Evolutionary conservation across 1,140 invertebrate species (phyloP).

Genomic region (Brachionus rubens): DNA sequence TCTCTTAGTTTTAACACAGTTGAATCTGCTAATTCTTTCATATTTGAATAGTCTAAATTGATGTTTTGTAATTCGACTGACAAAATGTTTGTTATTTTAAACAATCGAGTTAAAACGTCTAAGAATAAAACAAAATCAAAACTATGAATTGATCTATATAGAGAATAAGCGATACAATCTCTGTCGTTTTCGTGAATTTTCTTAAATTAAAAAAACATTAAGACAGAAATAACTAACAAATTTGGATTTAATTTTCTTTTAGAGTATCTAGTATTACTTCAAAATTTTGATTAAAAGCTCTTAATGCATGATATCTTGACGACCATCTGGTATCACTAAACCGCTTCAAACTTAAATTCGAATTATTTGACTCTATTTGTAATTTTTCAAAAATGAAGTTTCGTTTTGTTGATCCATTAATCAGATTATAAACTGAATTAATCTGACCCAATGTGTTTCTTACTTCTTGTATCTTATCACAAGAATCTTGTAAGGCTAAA

Average conservation of each 20-base stretch:
- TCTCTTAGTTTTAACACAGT: too few species aligned
- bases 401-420: slow-evolving; percentile 23
- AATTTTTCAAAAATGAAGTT: slow-evolving; percentile 36
- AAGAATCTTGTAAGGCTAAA: not conserved
- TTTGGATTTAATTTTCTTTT: slow-evolving; percentile 3
- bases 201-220: not conserved
- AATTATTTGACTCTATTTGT: not conserved
- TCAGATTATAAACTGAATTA: slow-evolving; percentile 30
- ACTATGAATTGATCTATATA: not conserved
- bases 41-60: not conserved
- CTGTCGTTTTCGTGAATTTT: not conserved
- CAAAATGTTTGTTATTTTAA: not conserved
- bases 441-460: slow-evolving; percentile 6
- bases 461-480: not conserved
- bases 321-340: slow-evolving; percentile 24
- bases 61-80: slow-evolving; percentile 14
- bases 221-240: not conserved
- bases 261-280: not conserved
- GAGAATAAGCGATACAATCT: not conserved
- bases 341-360: slow-evolving; percentile 9
- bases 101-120: not conserved
- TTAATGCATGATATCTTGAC: not conserved
- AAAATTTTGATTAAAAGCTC: not conserved
- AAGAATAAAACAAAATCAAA: slow-evolving; percentile 26
- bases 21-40: too few species aligned